Evolutionary conservation across 2,113 vertebrate genomes (phyloP).

Genomic region (Grammomys surdaster): DNA sequence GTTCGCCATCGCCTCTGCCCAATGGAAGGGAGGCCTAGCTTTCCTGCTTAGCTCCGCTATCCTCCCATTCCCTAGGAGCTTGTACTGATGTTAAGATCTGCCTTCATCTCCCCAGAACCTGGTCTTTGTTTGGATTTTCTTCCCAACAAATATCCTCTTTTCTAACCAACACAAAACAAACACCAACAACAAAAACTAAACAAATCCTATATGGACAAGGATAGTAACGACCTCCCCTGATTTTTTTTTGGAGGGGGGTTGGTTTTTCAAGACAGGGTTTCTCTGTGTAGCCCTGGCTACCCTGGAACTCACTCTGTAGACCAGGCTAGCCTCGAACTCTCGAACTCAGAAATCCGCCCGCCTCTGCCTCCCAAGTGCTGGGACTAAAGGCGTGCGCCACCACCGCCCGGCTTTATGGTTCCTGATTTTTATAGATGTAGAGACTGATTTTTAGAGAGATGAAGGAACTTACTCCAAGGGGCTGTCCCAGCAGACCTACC

Average conservation of each 20-base stretch:
- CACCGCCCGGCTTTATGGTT: too few species aligned
- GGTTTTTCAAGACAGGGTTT: too few species aligned
- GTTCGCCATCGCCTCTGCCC: not conserved
- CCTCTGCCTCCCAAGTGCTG: too few species aligned
- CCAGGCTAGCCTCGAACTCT: too few species aligned
- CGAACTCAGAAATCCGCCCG: too few species aligned
- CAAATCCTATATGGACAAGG: not conserved
- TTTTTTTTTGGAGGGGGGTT: too few species aligned
- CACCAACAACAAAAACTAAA: not conserved
- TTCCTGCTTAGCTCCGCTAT: not conserved
- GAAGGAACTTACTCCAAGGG: not conserved
- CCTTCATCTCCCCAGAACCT: not conserved
- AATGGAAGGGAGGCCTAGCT: not conserved
- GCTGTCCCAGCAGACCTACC: not conserved
- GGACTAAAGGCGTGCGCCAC: too few species aligned
- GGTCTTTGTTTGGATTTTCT: constrained; percentile 33
- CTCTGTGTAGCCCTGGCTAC: too few species aligned
- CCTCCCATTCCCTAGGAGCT: not conserved
- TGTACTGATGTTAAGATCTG: not conserved
- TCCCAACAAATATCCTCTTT: not conserved
- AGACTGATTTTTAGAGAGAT: not conserved
- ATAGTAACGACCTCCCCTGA: not conserved
- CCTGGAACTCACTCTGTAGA: too few species aligned
- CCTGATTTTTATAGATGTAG: not conserved
- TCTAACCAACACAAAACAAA: not conserved